Evolutionary conservation across 2,797 vertebrate genomes (phyloP).

Genomic region (Lemur catta): DNA sequence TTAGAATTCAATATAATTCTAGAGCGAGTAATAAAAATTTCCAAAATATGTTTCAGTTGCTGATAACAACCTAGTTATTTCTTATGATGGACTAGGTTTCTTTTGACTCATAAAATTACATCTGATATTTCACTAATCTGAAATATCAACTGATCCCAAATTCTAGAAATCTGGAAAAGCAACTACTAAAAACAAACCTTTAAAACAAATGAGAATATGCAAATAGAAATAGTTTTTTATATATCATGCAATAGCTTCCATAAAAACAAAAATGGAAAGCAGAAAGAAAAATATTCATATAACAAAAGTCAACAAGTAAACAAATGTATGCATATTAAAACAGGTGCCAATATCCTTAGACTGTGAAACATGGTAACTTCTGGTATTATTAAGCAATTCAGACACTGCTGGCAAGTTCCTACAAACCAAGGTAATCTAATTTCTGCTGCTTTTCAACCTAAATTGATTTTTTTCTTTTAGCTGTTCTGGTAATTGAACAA

Average conservation of each 20-base stretch:
- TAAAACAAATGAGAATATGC: conserved; percentile 70
- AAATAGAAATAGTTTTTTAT: conserved; percentile 57
- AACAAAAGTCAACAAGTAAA: conserved; percentile 66
- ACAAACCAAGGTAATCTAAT: conserved; percentile 83
- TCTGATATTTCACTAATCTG: conserved; percentile 76
- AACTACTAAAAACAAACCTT: conserved; percentile 66
- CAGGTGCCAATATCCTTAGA: conserved; percentile 67
- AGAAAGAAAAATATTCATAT: conserved; percentile 66
- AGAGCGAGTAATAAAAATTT: conserved; percentile 68
- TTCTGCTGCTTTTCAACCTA: conserved; percentile 83
- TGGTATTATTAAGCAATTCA: conserved; percentile 81
- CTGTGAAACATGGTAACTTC: conserved; percentile 74
- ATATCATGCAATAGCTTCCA: conserved; percentile 46
- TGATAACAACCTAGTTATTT: conserved; percentile 65
- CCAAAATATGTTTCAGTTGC: conserved; percentile 59
- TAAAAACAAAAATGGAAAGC: conserved; percentile 60
- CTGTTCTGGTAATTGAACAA: conserved; percentile 89
- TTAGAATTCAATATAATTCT: conserved; percentile 28
- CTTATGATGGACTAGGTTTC: conserved; percentile 53
- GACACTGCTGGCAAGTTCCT: conserved; percentile 78
- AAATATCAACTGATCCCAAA: conserved; percentile 72
- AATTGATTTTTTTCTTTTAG: conserved; percentile 83
- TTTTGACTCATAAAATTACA: conserved; percentile 69
- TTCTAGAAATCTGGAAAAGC: conserved; percentile 73
- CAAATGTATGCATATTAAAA: conserved; percentile 64